Conservation (phyloP, 2,113 vertebrate species). For the Thermophis baileyi region DNA sequence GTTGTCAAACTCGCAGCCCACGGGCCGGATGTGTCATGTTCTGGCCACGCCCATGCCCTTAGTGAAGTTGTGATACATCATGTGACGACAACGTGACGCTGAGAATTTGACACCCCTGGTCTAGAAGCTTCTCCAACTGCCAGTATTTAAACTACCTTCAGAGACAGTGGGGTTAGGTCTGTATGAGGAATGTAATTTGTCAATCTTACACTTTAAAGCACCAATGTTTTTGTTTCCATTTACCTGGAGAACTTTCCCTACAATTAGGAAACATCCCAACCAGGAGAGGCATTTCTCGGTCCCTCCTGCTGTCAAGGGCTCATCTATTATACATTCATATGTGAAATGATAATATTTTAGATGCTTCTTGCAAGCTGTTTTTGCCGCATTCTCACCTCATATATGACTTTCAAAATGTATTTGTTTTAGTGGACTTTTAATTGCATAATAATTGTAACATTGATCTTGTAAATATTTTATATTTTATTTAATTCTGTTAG, state of each 20-base stretch:
- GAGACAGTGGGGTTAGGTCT: background rate
- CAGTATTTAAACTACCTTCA: background rate
- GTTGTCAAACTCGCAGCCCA: no score
- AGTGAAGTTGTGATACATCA: no score
- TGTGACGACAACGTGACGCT: no score
- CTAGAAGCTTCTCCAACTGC: background rate
- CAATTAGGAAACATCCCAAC: background rate
- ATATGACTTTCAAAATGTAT: background rate
- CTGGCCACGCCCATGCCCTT: no score
- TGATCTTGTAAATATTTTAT: background rate
- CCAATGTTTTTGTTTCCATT: background rate
- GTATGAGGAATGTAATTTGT: background rate
- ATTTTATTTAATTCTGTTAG: background rate
- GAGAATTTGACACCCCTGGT: background rate
- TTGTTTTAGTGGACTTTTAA: background rate
- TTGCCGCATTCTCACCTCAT: background rate
- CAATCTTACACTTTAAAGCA: background rate
- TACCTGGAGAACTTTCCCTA: background rate
- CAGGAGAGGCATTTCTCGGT: background rate
- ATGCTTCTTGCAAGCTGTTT: background rate
- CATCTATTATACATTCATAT: background rate
- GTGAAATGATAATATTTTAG: background rate
- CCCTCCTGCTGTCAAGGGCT: background rate
- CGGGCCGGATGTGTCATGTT: no score
- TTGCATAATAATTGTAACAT: background rate